phyloP scores from a whole-genome alignment of 2,797 vertebrate species.

The Poeciliopsis gracilis region DNA sequence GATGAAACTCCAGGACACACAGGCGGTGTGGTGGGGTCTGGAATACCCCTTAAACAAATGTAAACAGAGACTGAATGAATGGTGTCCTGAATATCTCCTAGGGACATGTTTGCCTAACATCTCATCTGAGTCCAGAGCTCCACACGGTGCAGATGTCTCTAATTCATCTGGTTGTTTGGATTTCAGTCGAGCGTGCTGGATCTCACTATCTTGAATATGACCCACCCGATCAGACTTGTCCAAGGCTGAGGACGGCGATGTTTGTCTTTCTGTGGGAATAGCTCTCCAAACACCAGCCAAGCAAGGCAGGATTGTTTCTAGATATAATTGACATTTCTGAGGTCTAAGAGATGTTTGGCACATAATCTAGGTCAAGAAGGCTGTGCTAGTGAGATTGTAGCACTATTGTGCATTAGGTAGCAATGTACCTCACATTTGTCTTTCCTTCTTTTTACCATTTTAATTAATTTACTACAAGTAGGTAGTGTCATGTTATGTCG shows the following conservation, averaged over 20 bases:
- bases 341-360: slow-evolving; percentile 66
- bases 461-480: slow-evolving; percentile 28
- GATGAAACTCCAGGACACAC: slow-evolving; percentile 57
- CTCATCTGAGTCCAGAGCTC: slow-evolving; percentile 49
- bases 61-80: slow-evolving; percentile 55
- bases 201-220: slow-evolving; percentile 28
- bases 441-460: slow-evolving; percentile 30
- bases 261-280: slow-evolving; percentile 73
- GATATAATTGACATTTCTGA: slow-evolving; percentile 66
- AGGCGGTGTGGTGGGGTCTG: background rate
- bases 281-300: slow-evolving; percentile 68
- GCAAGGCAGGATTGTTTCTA: slow-evolving; percentile 64
- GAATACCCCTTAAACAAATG: slow-evolving; percentile 31
- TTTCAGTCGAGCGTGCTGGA: slow-evolving; percentile 25
- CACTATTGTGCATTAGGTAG: slow-evolving; percentile 30
- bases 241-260: slow-evolving; percentile 57
- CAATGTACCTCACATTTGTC: slow-evolving; percentile 21
- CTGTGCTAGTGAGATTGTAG: slow-evolving; percentile 52
- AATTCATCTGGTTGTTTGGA: slow-evolving; percentile 64
- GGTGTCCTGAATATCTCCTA: slow-evolving; percentile 35
- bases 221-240: slow-evolving; percentile 30
- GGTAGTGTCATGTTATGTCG: background rate
- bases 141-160: slow-evolving; percentile 43
- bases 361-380: slow-evolving; percentile 68
- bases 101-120: slow-evolving; percentile 54